These are phyloP conservation scores for Allophyes oxyacanthae DNA, from an alignment of 2,888 invertebrate species.

Conservation along the genomic window DNA sequence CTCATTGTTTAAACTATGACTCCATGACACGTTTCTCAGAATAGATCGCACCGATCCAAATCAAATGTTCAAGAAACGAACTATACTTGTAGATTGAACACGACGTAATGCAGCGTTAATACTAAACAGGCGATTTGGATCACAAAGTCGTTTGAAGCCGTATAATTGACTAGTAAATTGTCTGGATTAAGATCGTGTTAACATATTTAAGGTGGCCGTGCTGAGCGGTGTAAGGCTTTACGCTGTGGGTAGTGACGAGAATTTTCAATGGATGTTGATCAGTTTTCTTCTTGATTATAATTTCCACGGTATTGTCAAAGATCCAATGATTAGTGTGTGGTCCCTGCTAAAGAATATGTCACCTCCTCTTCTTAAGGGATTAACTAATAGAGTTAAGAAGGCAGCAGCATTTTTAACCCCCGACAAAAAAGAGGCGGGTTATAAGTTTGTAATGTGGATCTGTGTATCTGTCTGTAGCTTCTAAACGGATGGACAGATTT, in stretches of 20 bases:
- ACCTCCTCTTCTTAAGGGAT: too few relatives aligned
- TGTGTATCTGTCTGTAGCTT: too few relatives aligned
- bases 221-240: constrained; percentile 25
- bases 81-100: constrained; percentile 79
- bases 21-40: constrained; percentile 83
- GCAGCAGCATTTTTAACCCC: too few relatives aligned
- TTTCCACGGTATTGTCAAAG: constrained; percentile 14
- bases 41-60: constrained; percentile 84
- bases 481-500: too few relatives aligned
- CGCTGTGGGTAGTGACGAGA: constrained; percentile 23
- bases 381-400: too few relatives aligned
- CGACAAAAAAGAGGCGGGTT: too few relatives aligned
- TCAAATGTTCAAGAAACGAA: constrained; percentile 82
- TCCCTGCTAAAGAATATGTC: too few relatives aligned
- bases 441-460: too few relatives aligned
- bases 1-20: constrained; percentile 85
- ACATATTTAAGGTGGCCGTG: constrained; percentile 50
- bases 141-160: constrained; percentile 62
- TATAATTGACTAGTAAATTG: constrained; percentile 61
- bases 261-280: constrained; percentile 20
- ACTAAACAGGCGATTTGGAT: constrained; percentile 79
- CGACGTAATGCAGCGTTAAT: constrained; percentile 67
- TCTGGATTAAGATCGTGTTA: constrained; percentile 52
- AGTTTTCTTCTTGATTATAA: constrained; percentile 11
- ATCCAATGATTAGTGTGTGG: too few relatives aligned